Conservation (phyloP, 2,113 vertebrate genomes). For the Chionodraco myersi region DNA sequence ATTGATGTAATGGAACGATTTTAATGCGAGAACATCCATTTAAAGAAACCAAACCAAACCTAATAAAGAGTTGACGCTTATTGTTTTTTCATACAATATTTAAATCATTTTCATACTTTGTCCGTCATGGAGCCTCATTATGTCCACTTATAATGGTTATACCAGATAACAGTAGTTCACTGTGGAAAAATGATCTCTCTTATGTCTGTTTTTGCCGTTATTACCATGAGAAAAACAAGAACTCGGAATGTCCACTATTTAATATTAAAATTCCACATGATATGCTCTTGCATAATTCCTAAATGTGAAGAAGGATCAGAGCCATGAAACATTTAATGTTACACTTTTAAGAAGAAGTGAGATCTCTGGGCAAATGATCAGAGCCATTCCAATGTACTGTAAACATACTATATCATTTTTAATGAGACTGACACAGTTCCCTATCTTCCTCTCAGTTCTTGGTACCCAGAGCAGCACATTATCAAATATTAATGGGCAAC, state of each 20-base stretch:
- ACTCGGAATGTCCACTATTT: not conserved
- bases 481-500: constrained; percentile 78
- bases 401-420: constrained; percentile 65
- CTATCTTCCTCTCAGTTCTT: constrained; percentile 56
- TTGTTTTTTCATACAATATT: constrained; percentile 35
- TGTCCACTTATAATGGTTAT: not conserved
- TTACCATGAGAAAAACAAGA: constrained; percentile 11
- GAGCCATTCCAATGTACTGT: constrained; percentile 29
- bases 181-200: not conserved
- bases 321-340: constrained; percentile 12
- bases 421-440: constrained; percentile 77
- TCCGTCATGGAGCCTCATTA: not conserved
- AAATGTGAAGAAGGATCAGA: not conserved
- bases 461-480: constrained; percentile 59
- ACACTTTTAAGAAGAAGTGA: not conserved
- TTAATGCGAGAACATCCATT: constrained; percentile 57
- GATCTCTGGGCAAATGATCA: constrained; percentile 31
- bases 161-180: not conserved
- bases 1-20: constrained; percentile 65
- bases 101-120: constrained; percentile 24
- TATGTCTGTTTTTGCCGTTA: constrained; percentile 1
- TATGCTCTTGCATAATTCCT: constrained; percentile 20
- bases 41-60: constrained; percentile 50
- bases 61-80: constrained; percentile 42
- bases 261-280: constrained; percentile 9